phyloP scores from a whole-genome alignment of 2,113 vertebrate genomes.

The Dolichallabes microphthalmus region DNA sequence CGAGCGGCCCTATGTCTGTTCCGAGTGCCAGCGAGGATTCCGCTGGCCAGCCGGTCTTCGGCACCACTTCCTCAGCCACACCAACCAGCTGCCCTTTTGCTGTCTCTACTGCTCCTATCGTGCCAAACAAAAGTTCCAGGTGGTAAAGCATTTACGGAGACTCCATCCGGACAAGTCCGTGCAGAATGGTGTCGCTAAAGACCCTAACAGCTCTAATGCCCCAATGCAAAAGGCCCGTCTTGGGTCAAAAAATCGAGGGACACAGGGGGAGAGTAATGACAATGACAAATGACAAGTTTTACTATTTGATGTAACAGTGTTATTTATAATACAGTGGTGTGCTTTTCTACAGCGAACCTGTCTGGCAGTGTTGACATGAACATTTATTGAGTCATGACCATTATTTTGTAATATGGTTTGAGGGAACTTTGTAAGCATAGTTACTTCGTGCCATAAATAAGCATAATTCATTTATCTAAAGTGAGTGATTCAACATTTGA shows the following conservation, averaged over 20 bases:
- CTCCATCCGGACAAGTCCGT: conserved; percentile 81
- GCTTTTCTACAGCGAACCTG: not conserved
- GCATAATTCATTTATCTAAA: not conserved
- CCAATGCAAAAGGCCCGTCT: conserved; percentile 77
- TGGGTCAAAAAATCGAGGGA: conserved; percentile 12
- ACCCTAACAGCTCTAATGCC: conserved; percentile 69
- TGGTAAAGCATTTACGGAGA: conserved; percentile 83
- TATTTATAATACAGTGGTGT: no score
- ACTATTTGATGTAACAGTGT: not conserved
- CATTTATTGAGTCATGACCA: not conserved
- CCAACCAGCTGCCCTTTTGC: conserved; percentile 87
- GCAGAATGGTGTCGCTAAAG: conserved; percentile 82
- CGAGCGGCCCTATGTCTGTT: conserved; percentile 84
- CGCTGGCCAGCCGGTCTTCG: conserved; percentile 92
- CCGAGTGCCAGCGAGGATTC: conserved; percentile 83
- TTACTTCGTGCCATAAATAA: conserved; percentile 6
- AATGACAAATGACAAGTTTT: no score
- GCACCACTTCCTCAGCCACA: conserved; percentile 93
- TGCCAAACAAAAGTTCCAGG: conserved; percentile 96
- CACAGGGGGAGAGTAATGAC: not conserved
- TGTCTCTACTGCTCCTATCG: conserved; percentile 89
- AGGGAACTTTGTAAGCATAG: not conserved
- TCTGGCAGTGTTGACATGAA: not conserved
- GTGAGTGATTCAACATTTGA: conserved; percentile 1
- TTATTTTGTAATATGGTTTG: not conserved